A percentile compares a stretch with the other conserved stretches of the same genome.
Evolutionary conservation across 2,113 vertebrate genomes (phyloP).

Genomic region (Sylvicapra grimmia): DNA sequence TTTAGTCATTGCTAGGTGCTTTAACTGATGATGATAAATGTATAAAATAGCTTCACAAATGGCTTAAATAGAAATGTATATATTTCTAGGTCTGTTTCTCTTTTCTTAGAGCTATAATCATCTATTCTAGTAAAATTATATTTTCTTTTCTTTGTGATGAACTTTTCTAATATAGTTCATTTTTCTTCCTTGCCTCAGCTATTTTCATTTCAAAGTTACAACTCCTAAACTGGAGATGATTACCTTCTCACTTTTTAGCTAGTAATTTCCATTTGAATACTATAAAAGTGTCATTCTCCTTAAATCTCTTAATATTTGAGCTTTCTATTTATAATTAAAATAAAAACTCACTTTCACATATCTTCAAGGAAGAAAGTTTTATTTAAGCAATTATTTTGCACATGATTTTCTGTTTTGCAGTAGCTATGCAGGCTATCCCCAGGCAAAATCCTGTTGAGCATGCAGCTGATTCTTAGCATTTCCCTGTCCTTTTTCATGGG

Average conservation of each 20-base stretch:
- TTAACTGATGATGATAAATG: not conserved
- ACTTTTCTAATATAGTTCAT: not conserved
- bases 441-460: not conserved
- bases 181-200: not conserved
- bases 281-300: not conserved
- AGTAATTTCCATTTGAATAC: not conserved
- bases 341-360: not conserved
- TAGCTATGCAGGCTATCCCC: not conserved
- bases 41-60: not conserved
- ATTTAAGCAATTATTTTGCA: not conserved
- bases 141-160: conserved; percentile 5
- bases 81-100: not conserved
- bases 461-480: not conserved
- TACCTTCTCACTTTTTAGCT: not conserved
- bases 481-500: not conserved
- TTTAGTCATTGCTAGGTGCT: not conserved
- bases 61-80: not conserved
- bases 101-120: not conserved
- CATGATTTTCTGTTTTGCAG: not conserved
- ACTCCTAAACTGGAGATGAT: not conserved
- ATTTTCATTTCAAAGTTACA: conserved; percentile 17
- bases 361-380: not conserved
- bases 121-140: not conserved
- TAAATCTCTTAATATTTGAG: not conserved
- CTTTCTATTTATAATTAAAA: not conserved